Evolutionary conservation across 2,888 invertebrate genomes (phyloP).

Genomic region (Brachycybe producta): DNA sequence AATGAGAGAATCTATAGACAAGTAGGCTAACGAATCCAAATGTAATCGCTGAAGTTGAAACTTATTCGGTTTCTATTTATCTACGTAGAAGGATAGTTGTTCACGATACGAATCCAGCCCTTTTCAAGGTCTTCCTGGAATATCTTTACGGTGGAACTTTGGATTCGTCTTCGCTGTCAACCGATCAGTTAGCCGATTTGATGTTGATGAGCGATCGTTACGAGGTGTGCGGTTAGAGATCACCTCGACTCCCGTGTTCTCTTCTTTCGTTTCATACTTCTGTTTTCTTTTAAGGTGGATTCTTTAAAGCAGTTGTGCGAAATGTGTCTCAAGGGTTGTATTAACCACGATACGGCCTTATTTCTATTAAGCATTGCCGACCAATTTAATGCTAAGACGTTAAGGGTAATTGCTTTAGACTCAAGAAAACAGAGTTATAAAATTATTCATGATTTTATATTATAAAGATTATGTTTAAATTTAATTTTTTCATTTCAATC

Average conservation of each 20-base stretch:
- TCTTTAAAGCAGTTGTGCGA: conserved; percentile 50
- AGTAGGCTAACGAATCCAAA: conserved; percentile 38
- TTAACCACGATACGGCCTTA: conserved; percentile 50
- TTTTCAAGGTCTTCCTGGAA: conserved; percentile 48
- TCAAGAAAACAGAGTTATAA: no score
- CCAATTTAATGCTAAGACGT: conserved; percentile 46
- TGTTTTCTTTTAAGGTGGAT: conserved; percentile 36
- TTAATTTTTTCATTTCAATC: no score
- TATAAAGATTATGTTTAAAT: no score
- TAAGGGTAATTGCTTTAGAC: conserved; percentile 44
- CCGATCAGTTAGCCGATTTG: conserved; percentile 47
- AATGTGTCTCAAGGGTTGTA: conserved; percentile 43
- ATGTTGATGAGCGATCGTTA: conserved; percentile 48
- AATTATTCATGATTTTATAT: no score
- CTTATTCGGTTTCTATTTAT: conserved; percentile 11
- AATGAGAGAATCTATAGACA: conserved; percentile 56
- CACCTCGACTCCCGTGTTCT: neutral
- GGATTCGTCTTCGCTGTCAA: conserved; percentile 38
- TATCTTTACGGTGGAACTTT: conserved; percentile 51
- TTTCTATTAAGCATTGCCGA: conserved; percentile 52
- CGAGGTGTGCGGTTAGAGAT: conserved; percentile 27
- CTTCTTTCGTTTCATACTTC: neutral
- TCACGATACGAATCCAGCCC: conserved; percentile 48
- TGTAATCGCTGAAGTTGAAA: no score
- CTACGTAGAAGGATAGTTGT: conserved; percentile 48